These are phyloP conservation scores for Drosophila ustulata DNA, from an alignment of 2,888 invertebrate species.

Conservation along the genomic window DNA sequence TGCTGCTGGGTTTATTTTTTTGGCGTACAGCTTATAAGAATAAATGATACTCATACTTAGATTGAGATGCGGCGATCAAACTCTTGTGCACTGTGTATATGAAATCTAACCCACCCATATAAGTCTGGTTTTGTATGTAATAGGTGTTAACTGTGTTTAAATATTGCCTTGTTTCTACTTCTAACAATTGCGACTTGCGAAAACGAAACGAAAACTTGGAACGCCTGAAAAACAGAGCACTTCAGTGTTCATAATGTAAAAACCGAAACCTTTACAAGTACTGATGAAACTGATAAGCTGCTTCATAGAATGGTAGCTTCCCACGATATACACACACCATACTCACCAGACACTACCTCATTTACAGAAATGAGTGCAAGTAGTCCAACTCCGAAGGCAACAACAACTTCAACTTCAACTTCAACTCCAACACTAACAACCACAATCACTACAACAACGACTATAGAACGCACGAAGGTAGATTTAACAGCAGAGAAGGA, in stretches of 20 bases:
- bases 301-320: constrained; percentile 73
- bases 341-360: constrained; percentile 83
- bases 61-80: constrained; percentile 57
- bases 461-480: constrained; percentile 65
- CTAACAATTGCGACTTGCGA: constrained; percentile 43
- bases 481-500: constrained; percentile 46
- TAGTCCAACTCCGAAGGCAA: constrained; percentile 77
- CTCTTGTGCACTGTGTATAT: constrained; percentile 67
- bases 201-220: constrained; percentile 42
- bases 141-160: constrained; percentile 80
- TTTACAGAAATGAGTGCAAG: constrained; percentile 84
- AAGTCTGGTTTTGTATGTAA: constrained; percentile 66
- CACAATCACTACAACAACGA: constrained; percentile 56
- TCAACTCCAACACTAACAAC: constrained; percentile 49
- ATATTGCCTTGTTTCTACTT: constrained; percentile 80
- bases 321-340: constrained; percentile 49
- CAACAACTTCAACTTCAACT: constrained; percentile 44
- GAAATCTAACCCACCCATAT: constrained; percentile 64
- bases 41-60: constrained; percentile 16
- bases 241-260: constrained; percentile 83
- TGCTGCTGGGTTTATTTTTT: constrained; percentile 67
- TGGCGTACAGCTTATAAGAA: constrained; percentile 64
- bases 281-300: constrained; percentile 83
- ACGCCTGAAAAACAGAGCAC: constrained; percentile 80
- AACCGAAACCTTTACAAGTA: constrained; percentile 74